These are phyloP conservation scores for Amaurobius ferox DNA, from an alignment of 2,888 invertebrate species.

Conservation along the genomic window DNA sequence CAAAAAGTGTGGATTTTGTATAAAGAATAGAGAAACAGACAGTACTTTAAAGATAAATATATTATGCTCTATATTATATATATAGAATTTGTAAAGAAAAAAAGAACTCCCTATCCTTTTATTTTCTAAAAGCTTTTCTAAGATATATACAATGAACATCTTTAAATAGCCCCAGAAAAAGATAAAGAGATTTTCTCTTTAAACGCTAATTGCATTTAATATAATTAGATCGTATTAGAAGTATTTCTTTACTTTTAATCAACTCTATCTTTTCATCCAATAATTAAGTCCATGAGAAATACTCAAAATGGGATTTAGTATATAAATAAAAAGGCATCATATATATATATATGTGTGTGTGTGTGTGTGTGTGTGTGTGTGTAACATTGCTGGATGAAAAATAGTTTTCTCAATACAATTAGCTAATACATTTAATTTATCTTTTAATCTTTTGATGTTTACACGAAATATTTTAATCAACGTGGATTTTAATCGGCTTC, in stretches of 20 bases:
- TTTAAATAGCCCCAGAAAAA: not conserved
- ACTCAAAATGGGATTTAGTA: not conserved
- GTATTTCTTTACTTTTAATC: not conserved
- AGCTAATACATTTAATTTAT: not conserved
- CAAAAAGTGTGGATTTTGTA: no score
- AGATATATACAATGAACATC: no score
- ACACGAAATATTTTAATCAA: no score
- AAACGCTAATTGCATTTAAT: not conserved
- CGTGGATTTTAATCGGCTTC: no score
- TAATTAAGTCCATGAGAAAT: not conserved
- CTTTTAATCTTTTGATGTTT: not conserved
- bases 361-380: no score
- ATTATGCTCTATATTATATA: no score
- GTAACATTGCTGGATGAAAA: no score
- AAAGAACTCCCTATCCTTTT: no score
- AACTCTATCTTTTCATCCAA: not conserved
- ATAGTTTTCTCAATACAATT: not conserved
- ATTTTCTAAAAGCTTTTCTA: not conserved
- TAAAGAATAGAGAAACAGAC: no score
- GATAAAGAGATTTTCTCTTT: not conserved
- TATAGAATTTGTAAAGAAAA: no score
- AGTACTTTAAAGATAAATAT: no score
- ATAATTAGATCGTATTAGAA: not conserved
- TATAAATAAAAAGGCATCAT: not conserved
- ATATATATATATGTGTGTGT: not conserved